These are phyloP conservation scores for Drosophila gaucha DNA, from an alignment of 2,888 invertebrate genomes.

Conservation along the genomic window DNA sequence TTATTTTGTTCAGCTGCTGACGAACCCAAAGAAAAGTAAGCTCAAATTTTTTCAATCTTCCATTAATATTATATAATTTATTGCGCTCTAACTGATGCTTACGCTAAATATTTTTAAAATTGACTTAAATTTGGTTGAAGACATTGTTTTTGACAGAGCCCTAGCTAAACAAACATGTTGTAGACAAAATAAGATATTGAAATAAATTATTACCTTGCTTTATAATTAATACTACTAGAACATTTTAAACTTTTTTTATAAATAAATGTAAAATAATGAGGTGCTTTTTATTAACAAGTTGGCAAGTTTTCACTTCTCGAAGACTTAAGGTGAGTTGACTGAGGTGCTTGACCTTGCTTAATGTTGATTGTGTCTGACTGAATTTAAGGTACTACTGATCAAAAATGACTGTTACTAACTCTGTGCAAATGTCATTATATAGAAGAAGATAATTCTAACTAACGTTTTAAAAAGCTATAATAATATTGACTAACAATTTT, in stretches of 20 bases:
- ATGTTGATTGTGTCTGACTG: slow-evolving; percentile 3
- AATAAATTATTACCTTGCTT: too few relatives aligned
- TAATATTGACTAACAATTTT: too few relatives aligned
- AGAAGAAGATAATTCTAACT: too few relatives aligned
- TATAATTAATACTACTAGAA: not conserved
- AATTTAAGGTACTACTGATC: too few relatives aligned
- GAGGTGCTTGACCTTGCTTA: not conserved
- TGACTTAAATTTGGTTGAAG: not conserved
- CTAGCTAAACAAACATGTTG: too few relatives aligned
- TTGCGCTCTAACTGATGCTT: slow-evolving; percentile 19
- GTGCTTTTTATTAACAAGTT: slow-evolving; percentile 43
- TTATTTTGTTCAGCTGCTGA: slow-evolving; percentile 90
- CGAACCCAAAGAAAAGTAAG: slow-evolving; percentile 98
- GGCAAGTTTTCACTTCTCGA: slow-evolving; percentile 57
- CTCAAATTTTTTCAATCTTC: slow-evolving; percentile 3
- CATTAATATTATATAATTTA: not conserved
- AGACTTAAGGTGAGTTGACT: slow-evolving; percentile 57
- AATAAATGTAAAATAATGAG: slow-evolving; percentile 16
- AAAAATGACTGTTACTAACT: too few relatives aligned
- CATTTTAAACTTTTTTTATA: slow-evolving; percentile 2
- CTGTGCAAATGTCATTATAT: too few relatives aligned
- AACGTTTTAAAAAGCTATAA: too few relatives aligned
- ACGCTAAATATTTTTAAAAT: not conserved
- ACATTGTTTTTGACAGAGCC: not conserved
- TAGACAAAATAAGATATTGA: not conserved